A percentile compares a stretch with the other conserved stretches of the same genome.
phyloP scores from a whole-genome alignment of 2,797 vertebrate species.

The Platalea minor region DNA sequence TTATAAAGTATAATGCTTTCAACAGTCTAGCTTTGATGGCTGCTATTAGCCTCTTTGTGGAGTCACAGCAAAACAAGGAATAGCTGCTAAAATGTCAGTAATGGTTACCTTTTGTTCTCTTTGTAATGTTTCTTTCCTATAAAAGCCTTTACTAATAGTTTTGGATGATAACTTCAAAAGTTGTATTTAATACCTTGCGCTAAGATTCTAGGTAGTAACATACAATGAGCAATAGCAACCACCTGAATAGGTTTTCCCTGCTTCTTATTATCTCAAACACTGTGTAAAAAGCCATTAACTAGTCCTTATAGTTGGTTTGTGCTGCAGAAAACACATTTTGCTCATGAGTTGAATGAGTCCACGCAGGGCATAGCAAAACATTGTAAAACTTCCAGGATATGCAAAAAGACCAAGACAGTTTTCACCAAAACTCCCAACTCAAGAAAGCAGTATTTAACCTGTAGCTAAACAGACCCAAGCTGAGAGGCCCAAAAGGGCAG shows the following conservation, averaged over 20 bases:
- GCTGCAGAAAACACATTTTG: not conserved
- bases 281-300: not conserved
- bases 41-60: not conserved
- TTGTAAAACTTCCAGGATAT: not conserved
- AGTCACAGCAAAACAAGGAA: not conserved
- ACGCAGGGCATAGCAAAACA: not conserved
- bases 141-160: not conserved
- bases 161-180: not conserved
- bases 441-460: not conserved
- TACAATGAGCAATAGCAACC: not conserved
- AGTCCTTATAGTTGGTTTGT: not conserved
- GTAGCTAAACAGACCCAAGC: not conserved
- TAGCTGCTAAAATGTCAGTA: not conserved
- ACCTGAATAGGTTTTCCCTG: not conserved
- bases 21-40: not conserved
- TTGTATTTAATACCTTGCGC: not conserved
- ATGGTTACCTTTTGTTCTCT: not conserved
- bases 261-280: not conserved
- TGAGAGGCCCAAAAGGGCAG: not conserved
- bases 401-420: not conserved
- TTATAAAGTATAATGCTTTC: not conserved
- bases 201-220: not conserved
- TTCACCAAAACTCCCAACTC: not conserved
- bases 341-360: not conserved
- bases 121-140: not conserved